Percentiles rank a stretch among this genome's conserved stretches.
Conservation (phyloP, 2,888 invertebrate genomes). For the Alcis repandata region DNA sequence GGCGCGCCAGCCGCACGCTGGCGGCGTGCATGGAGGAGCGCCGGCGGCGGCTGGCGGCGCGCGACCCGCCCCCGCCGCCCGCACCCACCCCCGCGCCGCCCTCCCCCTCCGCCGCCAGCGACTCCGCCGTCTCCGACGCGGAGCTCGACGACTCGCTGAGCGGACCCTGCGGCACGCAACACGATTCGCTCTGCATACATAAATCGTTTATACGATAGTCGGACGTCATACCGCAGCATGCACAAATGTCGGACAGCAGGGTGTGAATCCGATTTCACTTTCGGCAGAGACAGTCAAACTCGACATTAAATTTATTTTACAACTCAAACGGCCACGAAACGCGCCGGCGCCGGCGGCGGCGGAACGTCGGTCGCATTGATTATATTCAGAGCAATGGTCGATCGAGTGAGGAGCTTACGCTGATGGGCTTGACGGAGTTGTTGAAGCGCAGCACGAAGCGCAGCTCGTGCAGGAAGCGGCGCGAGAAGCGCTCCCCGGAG, state of each 20-base stretch:
- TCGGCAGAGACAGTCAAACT: too few relatives aligned
- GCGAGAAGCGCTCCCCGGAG: conserved; percentile 55
- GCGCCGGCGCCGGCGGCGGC: too few relatives aligned
- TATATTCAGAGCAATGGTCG: background rate
- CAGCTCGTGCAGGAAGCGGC: conserved; percentile 69
- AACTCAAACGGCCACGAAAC: too few relatives aligned
- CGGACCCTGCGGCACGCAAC: conserved; percentile 52
- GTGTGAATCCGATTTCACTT: too few relatives aligned
- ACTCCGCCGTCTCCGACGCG: conserved; percentile 12
- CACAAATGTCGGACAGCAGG: too few relatives aligned
- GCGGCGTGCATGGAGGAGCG: conserved; percentile 78
- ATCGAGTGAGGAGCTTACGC: conserved; percentile 48
- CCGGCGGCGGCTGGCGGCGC: conserved; percentile 50
- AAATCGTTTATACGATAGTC: too few relatives aligned
- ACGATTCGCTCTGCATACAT: background rate
- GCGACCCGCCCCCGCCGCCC: conserved; percentile 40
- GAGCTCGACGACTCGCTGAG: conserved; percentile 54
- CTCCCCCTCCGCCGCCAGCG: conserved; percentile 38
- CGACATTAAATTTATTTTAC: too few relatives aligned
- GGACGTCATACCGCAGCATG: too few relatives aligned
- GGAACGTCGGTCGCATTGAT: too few relatives aligned
- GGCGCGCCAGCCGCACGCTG: conserved; percentile 71
- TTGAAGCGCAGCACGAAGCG: conserved; percentile 78
- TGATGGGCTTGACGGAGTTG: conserved; percentile 71
- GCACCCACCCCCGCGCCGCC: conserved; percentile 36